Conservation (phyloP, 2,113 vertebrate species). For the Morone saxatilis region DNA sequence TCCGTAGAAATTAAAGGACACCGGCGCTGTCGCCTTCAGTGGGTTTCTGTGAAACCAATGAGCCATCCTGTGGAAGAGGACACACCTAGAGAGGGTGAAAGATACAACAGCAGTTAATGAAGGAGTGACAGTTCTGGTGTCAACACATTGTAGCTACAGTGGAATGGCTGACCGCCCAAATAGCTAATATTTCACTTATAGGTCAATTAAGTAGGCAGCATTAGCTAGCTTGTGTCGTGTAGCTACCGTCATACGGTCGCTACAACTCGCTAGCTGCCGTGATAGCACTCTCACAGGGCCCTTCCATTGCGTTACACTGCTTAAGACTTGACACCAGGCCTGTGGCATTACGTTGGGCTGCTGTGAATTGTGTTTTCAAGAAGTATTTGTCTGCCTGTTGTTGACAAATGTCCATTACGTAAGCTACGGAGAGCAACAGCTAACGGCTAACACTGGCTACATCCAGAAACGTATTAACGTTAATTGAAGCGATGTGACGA, state of each 20-base stretch:
- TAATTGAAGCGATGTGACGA: neutral
- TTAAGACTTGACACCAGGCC: no score
- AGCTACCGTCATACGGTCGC: slow-evolving; percentile 35
- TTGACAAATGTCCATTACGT: slow-evolving; percentile 57
- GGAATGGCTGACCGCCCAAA: no score
- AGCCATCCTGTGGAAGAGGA: slow-evolving; percentile 87
- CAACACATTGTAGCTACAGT: neutral
- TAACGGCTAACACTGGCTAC: slow-evolving; percentile 62
- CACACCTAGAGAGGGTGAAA: slow-evolving; percentile 35
- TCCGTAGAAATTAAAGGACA: slow-evolving; percentile 95
- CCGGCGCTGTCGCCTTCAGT: slow-evolving; percentile 94
- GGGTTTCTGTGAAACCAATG: slow-evolving; percentile 99
- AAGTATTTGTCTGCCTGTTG: neutral
- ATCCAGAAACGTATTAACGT: neutral
- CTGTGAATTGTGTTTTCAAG: neutral
- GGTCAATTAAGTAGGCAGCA: neutral
- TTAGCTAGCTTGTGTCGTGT: slow-evolving; percentile 15
- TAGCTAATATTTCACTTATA: no score
- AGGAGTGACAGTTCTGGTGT: no score
- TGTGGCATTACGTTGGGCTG: no score
- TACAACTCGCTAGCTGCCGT: neutral
- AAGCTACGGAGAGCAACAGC: slow-evolving; percentile 45
- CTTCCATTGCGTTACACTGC: no score
- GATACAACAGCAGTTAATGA: neutral
- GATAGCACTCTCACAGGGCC: neutral